A percentile compares a stretch with the other conserved stretches of the same genome.
phyloP scores from a whole-genome alignment of 2,797 vertebrate species.

The Pangasius mekongensis region DNA sequence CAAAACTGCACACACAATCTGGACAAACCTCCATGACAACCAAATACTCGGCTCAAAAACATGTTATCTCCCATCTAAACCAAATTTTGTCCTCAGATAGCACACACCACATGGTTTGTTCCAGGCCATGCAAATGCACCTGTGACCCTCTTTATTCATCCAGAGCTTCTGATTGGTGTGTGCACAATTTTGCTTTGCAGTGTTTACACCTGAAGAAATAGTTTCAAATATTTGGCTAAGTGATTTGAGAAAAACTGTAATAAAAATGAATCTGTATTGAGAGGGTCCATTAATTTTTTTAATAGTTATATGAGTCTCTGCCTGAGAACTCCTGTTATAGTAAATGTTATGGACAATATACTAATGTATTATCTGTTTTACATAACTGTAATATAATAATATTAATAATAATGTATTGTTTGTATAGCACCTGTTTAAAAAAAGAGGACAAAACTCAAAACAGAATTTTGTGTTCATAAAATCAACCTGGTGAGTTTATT shows the following conservation, averaged over 20 bases:
- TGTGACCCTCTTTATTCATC: neutral
- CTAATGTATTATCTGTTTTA: neutral
- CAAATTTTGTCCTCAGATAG: neutral
- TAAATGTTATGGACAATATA: neutral
- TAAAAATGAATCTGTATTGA: neutral
- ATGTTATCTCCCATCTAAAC: neutral
- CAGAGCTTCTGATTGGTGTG: neutral
- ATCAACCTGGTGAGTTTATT: conserved; percentile 61
- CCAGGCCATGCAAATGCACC: too few relatives aligned
- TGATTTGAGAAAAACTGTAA: neutral
- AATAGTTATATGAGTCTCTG: neutral
- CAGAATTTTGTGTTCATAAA: conserved; percentile 21
- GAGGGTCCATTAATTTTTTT: neutral
- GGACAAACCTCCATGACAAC: neutral
- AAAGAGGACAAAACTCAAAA: neutral
- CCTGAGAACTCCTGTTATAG: neutral
- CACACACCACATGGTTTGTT: too few relatives aligned
- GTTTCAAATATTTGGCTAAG: neutral
- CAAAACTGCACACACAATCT: neutral
- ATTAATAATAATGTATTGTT: neutral
- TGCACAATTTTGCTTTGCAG: neutral
- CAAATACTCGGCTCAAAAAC: neutral
- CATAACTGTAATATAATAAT: neutral
- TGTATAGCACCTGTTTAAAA: neutral
- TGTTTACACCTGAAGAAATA: neutral